Evolutionary conservation across 2,797 vertebrate genomes (phyloP).

Genomic region (Sebastes nivosus): DNA sequence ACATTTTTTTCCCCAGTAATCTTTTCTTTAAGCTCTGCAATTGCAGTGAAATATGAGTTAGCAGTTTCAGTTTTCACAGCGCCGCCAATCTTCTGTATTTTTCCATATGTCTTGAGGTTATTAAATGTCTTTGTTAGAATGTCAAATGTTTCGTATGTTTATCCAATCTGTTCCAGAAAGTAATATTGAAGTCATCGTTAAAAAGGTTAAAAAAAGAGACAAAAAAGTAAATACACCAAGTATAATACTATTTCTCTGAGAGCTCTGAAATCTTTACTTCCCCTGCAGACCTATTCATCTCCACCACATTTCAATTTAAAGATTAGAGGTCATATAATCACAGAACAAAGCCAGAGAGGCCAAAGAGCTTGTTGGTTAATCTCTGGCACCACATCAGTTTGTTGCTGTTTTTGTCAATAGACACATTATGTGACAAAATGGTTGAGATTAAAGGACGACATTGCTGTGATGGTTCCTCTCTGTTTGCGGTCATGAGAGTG

Average conservation of each 20-base stretch:
- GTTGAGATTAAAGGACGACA: neutral
- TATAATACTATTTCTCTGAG: neutral
- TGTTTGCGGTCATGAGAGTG: neutral
- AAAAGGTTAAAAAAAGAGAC: neutral
- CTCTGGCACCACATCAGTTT: neutral
- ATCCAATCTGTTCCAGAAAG: neutral
- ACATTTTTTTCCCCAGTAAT: neutral
- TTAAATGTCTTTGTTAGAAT: neutral
- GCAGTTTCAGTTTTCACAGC: neutral
- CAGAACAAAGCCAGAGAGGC: constrained; percentile 19
- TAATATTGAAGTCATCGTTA: neutral
- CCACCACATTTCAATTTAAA: constrained; percentile 7
- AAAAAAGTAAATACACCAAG: neutral
- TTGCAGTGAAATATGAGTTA: neutral
- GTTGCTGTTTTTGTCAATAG: constrained; percentile 12
- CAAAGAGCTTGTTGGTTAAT: constrained; percentile 20
- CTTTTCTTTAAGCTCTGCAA: neutral
- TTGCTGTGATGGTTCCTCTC: neutral
- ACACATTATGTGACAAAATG: constrained; percentile 1
- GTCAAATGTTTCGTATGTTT: neutral
- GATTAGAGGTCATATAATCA: constrained; percentile 33
- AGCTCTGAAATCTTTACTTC: neutral
- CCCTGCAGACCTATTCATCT: neutral
- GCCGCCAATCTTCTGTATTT: neutral
- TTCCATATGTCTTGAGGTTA: neutral